phyloP scores from a whole-genome alignment of 2,113 vertebrate genomes.

The Myiagra hebetior region DNA sequence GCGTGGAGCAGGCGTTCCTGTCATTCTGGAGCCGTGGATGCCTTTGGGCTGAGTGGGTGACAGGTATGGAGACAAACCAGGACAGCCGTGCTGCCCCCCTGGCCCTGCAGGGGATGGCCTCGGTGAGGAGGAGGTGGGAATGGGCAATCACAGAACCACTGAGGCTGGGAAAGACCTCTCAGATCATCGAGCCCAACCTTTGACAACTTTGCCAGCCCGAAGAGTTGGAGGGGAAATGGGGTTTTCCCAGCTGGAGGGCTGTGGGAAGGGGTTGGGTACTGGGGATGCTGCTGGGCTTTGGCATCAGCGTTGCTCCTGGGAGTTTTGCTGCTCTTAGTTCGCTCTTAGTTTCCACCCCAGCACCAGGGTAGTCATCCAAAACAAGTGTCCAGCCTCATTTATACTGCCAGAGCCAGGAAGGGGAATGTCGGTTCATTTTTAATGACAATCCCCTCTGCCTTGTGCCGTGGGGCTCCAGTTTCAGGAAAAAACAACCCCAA shows the following conservation, averaged over 20 bases:
- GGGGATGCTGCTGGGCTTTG: neutral
- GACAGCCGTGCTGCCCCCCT: neutral
- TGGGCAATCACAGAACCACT: neutral
- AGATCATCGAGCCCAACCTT: neutral
- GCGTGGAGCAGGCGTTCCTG: neutral
- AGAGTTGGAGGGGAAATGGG: neutral
- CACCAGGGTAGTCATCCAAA: neutral
- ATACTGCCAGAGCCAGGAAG: neutral
- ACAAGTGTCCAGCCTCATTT: neutral
- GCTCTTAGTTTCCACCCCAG: neutral
- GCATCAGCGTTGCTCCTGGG: rapidly evolving
- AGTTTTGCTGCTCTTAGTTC: neutral
- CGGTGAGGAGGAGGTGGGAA: rapidly evolving
- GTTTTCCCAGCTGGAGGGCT: rapidly evolving
- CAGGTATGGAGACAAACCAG: neutral
- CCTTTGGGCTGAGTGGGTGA: neutral
- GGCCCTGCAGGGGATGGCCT: rapidly evolving
- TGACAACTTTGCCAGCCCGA: neutral
- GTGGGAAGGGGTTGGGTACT: neutral
- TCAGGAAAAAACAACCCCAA: neutral
- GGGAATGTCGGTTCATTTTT: neutral
- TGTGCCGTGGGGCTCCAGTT: neutral
- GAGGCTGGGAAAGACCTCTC: neutral
- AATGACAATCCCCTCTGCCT: neutral
- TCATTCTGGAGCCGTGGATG: neutral